Percentiles rank a stretch among this genome's conserved stretches.
Evolutionary conservation across 2,797 vertebrate genomes (phyloP).

Genomic region (Pagetopsis macropterus): DNA sequence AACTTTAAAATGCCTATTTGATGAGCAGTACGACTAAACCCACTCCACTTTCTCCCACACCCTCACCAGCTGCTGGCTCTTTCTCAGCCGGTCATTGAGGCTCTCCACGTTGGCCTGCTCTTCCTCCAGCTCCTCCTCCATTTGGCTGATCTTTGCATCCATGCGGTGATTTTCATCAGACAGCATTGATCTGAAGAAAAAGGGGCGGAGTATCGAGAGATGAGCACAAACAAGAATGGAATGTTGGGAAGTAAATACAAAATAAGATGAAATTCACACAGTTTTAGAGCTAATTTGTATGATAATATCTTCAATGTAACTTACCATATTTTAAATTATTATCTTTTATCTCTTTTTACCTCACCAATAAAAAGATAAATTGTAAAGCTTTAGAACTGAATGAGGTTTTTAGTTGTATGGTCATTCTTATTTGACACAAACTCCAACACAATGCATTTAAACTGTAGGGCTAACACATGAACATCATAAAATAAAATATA

Average conservation of each 20-base stretch:
- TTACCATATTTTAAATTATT: no score
- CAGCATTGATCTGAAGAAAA: conserved; percentile 82
- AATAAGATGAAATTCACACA: background rate
- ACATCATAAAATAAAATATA: no score
- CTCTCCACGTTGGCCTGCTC: conserved; percentile 91
- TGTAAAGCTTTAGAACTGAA: no score
- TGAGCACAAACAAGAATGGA: background rate
- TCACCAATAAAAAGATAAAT: no score
- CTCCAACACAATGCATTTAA: no score
- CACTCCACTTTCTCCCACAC: background rate
- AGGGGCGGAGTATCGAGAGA: background rate
- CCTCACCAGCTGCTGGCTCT: conserved; percentile 91
- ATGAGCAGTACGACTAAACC: background rate
- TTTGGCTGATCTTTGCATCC: conserved; percentile 89
- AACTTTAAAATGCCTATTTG: no score
- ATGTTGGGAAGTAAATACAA: background rate
- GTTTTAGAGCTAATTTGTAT: no score
- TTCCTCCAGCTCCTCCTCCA: conserved; percentile 98
- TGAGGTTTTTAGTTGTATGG: no score
- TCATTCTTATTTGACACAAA: no score
- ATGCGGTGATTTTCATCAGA: conserved; percentile 94
- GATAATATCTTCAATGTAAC: no score
- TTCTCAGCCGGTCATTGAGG: conserved; percentile 93
- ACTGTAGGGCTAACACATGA: no score
- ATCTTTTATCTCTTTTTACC: no score